Evolutionary conservation across 1,140 invertebrate genomes (phyloP).

Genomic region (Nymphalis io): DNA sequence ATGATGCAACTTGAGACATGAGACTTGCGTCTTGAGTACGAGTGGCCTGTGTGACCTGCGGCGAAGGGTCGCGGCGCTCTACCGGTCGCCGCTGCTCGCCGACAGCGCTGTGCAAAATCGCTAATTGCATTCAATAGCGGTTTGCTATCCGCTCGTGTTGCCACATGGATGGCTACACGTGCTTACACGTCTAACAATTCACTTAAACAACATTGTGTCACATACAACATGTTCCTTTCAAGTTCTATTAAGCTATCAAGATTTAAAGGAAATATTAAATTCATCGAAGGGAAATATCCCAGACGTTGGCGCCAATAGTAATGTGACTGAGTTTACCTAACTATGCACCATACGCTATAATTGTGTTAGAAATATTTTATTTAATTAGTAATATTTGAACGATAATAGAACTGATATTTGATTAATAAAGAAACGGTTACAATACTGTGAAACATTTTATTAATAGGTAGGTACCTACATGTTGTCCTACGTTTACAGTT

Average conservation of each 20-base stretch:
- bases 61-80: constrained; percentile 47
- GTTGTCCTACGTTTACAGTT: constrained; percentile 6
- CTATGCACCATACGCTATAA: too few relatives aligned
- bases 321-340: too few relatives aligned
- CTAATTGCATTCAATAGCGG: constrained; percentile 66
- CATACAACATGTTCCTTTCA: constrained; percentile 25
- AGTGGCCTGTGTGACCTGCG: constrained; percentile 50
- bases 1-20: constrained; percentile 8
- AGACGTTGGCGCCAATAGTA: neutral
- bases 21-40: neutral
- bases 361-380: constrained; percentile 10
- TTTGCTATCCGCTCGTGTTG: constrained; percentile 41
- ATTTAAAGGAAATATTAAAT: constrained; percentile 21
- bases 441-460: neutral
- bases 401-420: neutral
- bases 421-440: neutral
- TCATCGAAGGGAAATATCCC: neutral
- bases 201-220: constrained; percentile 24
- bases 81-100: constrained; percentile 45
- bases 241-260: constrained; percentile 25
- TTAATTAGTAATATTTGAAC: too few relatives aligned
- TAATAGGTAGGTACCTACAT: too few relatives aligned
- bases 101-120: constrained; percentile 72
- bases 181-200: constrained; percentile 20
- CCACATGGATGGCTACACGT: constrained; percentile 28